A percentile compares a stretch with the other conserved stretches of the same genome.
phyloP scores from a whole-genome alignment of 2,113 vertebrate species.

The Amphiprion percula region DNA sequence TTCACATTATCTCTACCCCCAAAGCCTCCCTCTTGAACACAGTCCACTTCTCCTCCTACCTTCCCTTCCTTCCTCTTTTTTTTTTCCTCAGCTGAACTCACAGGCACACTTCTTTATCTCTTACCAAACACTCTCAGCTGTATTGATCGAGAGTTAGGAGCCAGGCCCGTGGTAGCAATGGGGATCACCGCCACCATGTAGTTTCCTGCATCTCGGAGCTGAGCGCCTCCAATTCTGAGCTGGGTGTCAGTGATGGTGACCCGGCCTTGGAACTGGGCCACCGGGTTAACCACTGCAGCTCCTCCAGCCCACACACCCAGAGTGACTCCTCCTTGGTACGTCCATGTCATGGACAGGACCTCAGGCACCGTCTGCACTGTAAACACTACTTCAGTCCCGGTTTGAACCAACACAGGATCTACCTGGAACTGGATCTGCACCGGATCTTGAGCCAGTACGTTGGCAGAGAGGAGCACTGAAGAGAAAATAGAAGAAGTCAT shows the following conservation, averaged over 20 bases:
- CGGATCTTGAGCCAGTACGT: conserved; percentile 65
- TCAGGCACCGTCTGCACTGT: conserved; percentile 61
- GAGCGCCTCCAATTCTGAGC: conserved; percentile 71
- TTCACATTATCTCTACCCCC: conserved; percentile 42
- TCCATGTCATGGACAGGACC: conserved; percentile 73
- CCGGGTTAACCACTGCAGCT: background rate
- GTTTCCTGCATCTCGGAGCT: conserved; percentile 73
- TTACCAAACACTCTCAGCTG: conserved; percentile 83
- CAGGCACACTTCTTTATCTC: conserved; percentile 34
- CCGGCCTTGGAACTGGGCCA: conserved; percentile 75
- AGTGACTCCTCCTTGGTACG: conserved; percentile 28
- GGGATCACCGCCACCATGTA: conserved; percentile 80
- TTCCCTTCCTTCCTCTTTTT: background rate
- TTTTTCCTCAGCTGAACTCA: background rate
- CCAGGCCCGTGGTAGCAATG: conserved; percentile 39
- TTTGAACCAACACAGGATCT: conserved; percentile 67
- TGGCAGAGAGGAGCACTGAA: conserved; percentile 55
- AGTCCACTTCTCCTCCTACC: background rate
- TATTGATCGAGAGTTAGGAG: conserved; percentile 60
- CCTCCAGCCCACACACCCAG: conserved; percentile 67
- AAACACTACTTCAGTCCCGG: conserved; percentile 60
- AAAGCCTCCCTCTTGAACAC: conserved; percentile 32
- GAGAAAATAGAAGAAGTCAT: background rate
- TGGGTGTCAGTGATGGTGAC: conserved; percentile 75
- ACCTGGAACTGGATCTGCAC: conserved; percentile 75